Conservation (phyloP, 2,888 invertebrate species). For the Pachycephus smyrnensis region DNA sequence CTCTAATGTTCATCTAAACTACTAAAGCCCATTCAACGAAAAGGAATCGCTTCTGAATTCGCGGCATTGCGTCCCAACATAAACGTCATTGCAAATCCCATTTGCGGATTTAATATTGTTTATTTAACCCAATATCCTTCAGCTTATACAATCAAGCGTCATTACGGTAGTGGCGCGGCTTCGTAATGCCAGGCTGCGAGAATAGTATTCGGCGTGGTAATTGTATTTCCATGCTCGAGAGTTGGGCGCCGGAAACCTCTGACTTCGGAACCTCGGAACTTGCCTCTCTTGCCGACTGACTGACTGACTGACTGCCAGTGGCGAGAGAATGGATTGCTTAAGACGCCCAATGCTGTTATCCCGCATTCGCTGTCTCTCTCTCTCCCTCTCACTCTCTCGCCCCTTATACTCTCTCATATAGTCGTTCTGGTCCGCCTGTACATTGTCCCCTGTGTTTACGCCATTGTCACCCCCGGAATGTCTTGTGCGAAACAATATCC, state of each 20-base stretch:
- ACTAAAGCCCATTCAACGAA: neutral
- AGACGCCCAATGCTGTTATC: slow-evolving; percentile 25
- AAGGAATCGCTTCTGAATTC: neutral
- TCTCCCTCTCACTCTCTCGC: neutral
- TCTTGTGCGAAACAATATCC: slow-evolving; percentile 63
- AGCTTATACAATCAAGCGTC: slow-evolving; percentile 65
- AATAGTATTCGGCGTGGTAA: slow-evolving; percentile 55
- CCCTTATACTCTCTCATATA: neutral
- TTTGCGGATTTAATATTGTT: slow-evolving; percentile 63
- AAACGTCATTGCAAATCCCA: slow-evolving; percentile 42
- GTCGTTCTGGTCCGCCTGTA: neutral
- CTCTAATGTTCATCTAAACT: neutral
- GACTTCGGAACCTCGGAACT: slow-evolving; percentile 7
- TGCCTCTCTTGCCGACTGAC: slow-evolving; percentile 30
- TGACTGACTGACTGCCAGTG: slow-evolving; percentile 40
- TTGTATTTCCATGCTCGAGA: slow-evolving; percentile 64
- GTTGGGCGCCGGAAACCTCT: slow-evolving; percentile 31
- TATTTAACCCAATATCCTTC: slow-evolving; percentile 65
- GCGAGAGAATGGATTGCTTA: slow-evolving; percentile 37
- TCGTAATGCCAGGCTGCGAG: slow-evolving; percentile 35
- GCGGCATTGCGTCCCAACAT: slow-evolving; percentile 10
- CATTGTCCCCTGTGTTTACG: slow-evolving; percentile 26
- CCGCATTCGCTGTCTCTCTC: slow-evolving; percentile 9
- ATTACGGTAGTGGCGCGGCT: slow-evolving; percentile 49
- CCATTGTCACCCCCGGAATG: slow-evolving; percentile 45